Conservation (phyloP, 1,140 invertebrate species). For the Zophobas morio region DNA sequence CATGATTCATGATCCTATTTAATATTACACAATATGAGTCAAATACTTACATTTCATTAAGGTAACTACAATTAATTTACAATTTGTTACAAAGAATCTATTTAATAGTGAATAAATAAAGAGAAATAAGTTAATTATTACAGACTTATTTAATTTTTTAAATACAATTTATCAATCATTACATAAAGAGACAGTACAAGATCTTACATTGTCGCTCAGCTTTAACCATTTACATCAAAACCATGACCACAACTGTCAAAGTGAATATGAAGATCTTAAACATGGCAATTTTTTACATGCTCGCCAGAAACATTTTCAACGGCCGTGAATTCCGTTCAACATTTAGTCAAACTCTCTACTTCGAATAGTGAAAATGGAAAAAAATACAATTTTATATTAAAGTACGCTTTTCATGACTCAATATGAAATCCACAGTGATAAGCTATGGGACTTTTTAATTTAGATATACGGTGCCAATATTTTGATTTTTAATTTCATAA, state of each 20-base stretch:
- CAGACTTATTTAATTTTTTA: constrained; percentile 23
- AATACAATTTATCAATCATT: constrained; percentile 4
- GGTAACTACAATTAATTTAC: constrained; percentile 52
- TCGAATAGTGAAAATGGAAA: too few relatives aligned
- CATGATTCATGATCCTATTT: constrained; percentile 12
- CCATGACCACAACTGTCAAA: background rate
- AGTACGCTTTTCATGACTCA: too few relatives aligned
- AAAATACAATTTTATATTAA: too few relatives aligned
- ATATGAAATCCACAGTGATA: too few relatives aligned
- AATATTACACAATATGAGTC: constrained; percentile 37
- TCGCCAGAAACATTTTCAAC: too few relatives aligned
- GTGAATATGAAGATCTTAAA: too few relatives aligned
- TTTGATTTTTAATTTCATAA: too few relatives aligned
- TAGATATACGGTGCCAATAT: too few relatives aligned
- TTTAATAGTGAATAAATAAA: constrained; percentile 49
- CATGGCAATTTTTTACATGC: too few relatives aligned
- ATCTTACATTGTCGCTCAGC: background rate
- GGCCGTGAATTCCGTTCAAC: too few relatives aligned
- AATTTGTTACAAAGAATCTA: constrained; percentile 42
- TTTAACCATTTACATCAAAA: background rate
- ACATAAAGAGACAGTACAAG: background rate
- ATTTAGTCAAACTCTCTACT: too few relatives aligned
- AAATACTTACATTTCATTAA: constrained; percentile 43
- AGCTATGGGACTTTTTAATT: too few relatives aligned
- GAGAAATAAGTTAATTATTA: constrained; percentile 49